phyloP scores from a whole-genome alignment of 1,140 invertebrate species.

The Conus betulinus region DNA sequence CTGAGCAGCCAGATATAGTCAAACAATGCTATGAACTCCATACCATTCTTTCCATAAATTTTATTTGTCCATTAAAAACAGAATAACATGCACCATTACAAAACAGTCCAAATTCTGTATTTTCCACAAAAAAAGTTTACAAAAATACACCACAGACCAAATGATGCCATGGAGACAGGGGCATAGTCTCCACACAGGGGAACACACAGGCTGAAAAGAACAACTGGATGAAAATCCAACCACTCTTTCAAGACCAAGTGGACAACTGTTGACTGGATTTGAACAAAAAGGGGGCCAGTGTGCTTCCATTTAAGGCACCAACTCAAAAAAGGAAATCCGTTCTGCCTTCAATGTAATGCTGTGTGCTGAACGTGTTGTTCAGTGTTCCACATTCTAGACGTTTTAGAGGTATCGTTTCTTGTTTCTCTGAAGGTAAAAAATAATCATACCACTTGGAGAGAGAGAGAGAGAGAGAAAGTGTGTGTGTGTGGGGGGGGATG shows the following conservation, averaged over 20 bases:
- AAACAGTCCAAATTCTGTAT: background rate
- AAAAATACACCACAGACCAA: background rate
- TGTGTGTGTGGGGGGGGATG: too few relatives aligned
- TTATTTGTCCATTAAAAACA: background rate
- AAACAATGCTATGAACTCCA: background rate
- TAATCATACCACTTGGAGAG: too few relatives aligned
- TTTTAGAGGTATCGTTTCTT: too few relatives aligned
- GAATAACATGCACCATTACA: background rate
- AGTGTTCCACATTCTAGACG: too few relatives aligned
- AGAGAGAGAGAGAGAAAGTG: too few relatives aligned
- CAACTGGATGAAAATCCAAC: background rate
- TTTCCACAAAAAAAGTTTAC: background rate
- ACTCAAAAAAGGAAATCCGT: too few relatives aligned
- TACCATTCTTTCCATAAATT: background rate
- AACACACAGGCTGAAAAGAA: background rate
- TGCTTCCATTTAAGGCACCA: too few relatives aligned
- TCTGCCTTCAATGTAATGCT: too few relatives aligned
- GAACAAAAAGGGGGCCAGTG: background rate
- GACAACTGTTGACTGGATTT: background rate
- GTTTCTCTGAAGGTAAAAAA: too few relatives aligned
- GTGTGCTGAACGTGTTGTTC: too few relatives aligned
- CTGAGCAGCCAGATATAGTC: too few relatives aligned
- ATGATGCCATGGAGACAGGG: background rate
- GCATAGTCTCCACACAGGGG: background rate
- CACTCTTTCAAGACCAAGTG: background rate